Conservation (phyloP, 1,140 invertebrate species). For the Yoshiicerus persimilis region DNA sequence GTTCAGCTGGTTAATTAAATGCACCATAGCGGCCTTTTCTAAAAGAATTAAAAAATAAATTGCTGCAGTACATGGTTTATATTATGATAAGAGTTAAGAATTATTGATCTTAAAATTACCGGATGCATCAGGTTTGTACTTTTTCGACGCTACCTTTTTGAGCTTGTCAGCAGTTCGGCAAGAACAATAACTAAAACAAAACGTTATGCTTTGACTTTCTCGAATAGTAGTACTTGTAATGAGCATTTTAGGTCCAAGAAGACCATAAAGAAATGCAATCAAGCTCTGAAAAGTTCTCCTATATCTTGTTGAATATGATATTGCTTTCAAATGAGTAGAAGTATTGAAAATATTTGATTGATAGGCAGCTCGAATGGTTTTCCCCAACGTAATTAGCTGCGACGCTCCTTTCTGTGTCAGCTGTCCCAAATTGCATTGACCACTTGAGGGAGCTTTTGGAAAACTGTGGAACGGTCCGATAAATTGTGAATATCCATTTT, state of each 20-base stretch:
- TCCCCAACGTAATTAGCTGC: slow-evolving; percentile 76
- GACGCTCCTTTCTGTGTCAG: slow-evolving; percentile 69
- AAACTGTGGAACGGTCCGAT: slow-evolving; percentile 80
- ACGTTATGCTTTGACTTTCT: slow-evolving; percentile 78
- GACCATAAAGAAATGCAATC: slow-evolving; percentile 74
- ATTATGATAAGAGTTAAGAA: background rate
- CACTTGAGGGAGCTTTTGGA: slow-evolving; percentile 66
- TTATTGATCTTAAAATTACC: background rate
- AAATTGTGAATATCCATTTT: slow-evolving; percentile 56
- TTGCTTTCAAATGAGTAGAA: slow-evolving; percentile 38
- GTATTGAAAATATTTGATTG: slow-evolving; percentile 35
- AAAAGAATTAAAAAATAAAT: background rate
- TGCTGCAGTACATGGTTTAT: background rate
- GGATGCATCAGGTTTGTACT: slow-evolving; percentile 40
- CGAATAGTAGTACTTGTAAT: slow-evolving; percentile 60
- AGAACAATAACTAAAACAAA: slow-evolving; percentile 79
- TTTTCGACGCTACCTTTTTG: slow-evolving; percentile 35
- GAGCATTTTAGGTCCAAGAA: slow-evolving; percentile 64
- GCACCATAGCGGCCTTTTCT: slow-evolving; percentile 40
- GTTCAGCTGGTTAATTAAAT: slow-evolving; percentile 39
- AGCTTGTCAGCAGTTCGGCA: slow-evolving; percentile 69
- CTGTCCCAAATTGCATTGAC: slow-evolving; percentile 67
- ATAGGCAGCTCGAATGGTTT: slow-evolving; percentile 53
- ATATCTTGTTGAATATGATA: slow-evolving; percentile 79
- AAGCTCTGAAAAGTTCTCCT: slow-evolving; percentile 86